These are phyloP conservation scores for Schizopygopsis pylzovi DNA, from an alignment of 2,797 vertebrate species.

Conservation along the genomic window DNA sequence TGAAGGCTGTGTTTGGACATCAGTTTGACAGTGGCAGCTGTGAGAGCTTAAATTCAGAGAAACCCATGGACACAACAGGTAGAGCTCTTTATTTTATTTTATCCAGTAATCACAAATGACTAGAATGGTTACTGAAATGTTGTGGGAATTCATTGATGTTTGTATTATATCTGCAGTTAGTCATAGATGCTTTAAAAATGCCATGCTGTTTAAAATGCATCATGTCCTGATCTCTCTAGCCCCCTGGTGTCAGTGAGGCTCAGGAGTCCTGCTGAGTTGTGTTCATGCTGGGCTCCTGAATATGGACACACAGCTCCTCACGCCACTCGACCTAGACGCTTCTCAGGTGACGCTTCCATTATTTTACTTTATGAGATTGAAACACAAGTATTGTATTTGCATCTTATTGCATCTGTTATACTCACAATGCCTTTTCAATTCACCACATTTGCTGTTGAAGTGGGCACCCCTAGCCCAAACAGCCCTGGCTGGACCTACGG, in stretches of 20 bases:
- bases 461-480: conserved; percentile 84
- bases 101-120: neutral
- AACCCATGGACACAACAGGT: conserved; percentile 89
- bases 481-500: conserved; percentile 83
- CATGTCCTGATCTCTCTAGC: conserved; percentile 70
- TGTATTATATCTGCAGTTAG: neutral
- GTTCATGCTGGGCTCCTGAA: conserved; percentile 88
- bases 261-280: conserved; percentile 83
- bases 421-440: neutral
- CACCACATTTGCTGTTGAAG: conserved; percentile 59
- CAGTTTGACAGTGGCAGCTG: conserved; percentile 83
- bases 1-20: conserved; percentile 90
- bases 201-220: neutral
- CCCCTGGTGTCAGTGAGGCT: conserved; percentile 82
- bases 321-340: conserved; percentile 69
- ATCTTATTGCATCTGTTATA: neutral
- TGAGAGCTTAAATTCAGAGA: conserved; percentile 84
- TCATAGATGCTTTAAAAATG: neutral
- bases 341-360: conserved; percentile 20
- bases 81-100: conserved; percentile 9
- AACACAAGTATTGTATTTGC: neutral
- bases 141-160: neutral
- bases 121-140: neutral
- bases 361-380: neutral
- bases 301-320: conserved; percentile 83